These are phyloP conservation scores for Eolophus roseicapilla DNA, from an alignment of 2,113 vertebrate species.

Conservation along the genomic window DNA sequence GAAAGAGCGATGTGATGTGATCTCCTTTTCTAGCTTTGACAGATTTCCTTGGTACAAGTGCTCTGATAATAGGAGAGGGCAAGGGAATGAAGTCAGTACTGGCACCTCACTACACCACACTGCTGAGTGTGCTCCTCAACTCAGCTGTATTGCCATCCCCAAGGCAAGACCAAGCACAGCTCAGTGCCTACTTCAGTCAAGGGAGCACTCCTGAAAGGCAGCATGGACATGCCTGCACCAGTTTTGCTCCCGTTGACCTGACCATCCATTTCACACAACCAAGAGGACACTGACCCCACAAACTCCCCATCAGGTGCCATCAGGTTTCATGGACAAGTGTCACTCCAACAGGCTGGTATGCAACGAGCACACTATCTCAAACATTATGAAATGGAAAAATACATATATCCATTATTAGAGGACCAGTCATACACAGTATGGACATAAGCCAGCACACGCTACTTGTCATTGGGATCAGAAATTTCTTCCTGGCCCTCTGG, in stretches of 20 bases:
- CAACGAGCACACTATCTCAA: background rate
- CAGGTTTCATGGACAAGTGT: rapidly evolving
- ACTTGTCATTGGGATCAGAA: background rate
- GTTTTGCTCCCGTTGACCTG: background rate
- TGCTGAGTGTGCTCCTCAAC: background rate
- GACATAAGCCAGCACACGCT: background rate
- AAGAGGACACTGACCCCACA: background rate
- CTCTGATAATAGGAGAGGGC: background rate
- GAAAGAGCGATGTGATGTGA: background rate
- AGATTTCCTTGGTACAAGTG: background rate
- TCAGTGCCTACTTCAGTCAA: rapidly evolving
- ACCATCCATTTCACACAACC: background rate
- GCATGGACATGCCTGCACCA: rapidly evolving
- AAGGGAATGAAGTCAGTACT: background rate
- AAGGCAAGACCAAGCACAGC: background rate
- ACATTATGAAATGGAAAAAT: background rate
- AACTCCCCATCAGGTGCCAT: rapidly evolving
- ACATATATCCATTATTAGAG: background rate
- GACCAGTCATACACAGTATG: background rate
- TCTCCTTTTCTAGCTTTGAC: background rate
- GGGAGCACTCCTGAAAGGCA: background rate
- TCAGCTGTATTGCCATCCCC: background rate
- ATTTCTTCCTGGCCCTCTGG: background rate
- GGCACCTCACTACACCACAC: rapidly evolving
- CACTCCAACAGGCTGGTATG: background rate